These are phyloP conservation scores for Psococerastis gibbosa DNA, from an alignment of 2,888 invertebrate genomes.

Conservation along the genomic window DNA sequence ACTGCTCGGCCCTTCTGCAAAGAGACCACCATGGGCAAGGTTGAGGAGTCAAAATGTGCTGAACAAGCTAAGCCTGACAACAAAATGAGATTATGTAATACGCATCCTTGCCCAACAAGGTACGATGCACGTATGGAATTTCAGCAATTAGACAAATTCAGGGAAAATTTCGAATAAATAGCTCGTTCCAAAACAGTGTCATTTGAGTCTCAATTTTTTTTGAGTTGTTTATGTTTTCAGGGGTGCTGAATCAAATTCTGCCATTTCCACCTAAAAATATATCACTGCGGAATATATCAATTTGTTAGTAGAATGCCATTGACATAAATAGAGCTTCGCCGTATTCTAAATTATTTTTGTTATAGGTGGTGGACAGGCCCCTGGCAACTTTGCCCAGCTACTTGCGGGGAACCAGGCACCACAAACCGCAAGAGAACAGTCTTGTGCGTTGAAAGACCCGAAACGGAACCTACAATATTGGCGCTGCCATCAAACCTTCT, in stretches of 20 bases:
- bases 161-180: no score
- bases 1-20: slow-evolving; percentile 26
- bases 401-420: slow-evolving; percentile 30
- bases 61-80: slow-evolving; percentile 35
- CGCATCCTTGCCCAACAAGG: slow-evolving; percentile 38
- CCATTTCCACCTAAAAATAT: no score
- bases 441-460: slow-evolving; percentile 25
- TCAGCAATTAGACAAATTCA: no score
- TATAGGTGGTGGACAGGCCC: slow-evolving; percentile 63
- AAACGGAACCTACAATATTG: slow-evolving; percentile 14
- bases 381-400: slow-evolving; percentile 66
- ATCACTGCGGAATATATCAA: no score
- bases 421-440: slow-evolving; percentile 25
- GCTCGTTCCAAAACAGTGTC: no score
- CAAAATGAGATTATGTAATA: slow-evolving; percentile 43
- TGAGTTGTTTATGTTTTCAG: no score
- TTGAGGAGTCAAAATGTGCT: slow-evolving; percentile 38
- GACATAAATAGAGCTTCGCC: no score
- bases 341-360: slow-evolving; percentile 1
- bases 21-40: slow-evolving; percentile 31
- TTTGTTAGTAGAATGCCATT: no score
- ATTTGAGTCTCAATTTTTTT: no score
- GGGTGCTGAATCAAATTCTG: no score
- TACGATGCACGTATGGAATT: no score
- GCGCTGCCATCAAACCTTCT: not conserved